Base-by-base conservation (phyloP, 2,888 invertebrate species). In the Synergus umbraculus region DNA sequence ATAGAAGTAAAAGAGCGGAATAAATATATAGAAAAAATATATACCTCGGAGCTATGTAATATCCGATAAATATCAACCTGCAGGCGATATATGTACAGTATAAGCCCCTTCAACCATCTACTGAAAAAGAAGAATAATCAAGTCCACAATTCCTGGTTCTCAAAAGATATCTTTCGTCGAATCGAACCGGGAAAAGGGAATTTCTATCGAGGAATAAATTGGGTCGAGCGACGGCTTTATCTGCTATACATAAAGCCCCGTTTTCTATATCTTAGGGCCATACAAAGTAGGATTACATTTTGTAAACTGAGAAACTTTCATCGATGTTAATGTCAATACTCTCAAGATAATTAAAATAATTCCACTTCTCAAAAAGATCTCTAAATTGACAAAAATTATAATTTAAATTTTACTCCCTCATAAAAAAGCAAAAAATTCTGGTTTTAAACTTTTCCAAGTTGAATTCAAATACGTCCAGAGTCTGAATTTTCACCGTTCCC, bases 131-230 rank as follows among this genome's bases (percentile, higher is more conserved):
- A 80, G 78, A 83, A 82, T 79, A 18, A 49, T 15, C 29, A 46
- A 58, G 66, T 79, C 79, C 81, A 78, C 78, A 65, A 76, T 80
- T 81, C 54, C n/a, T 37, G 73, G n/a, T 73, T 77, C 77, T 9
- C 46, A 65, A 73, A 76, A 79, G 79, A 79, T 79, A 81, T 81
- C 79, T 80, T 78, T 46, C 79, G 18, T 41, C 29, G 73, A 58
- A 76, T 67, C 49, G 76, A 63, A 37, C 37, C 29, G 29, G 37
- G 37, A 76, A 49, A 37, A 69, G 76, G 43, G 58, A 69, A 65
- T 54, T 79, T 77, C 77, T 73, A 73, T 58, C 54, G 54, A 73
- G 69, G 77, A 79, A 81, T 78, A 83, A 84, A 84, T 81, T 84
- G 67, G 83, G 83, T 83, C 84, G 82, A 64, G 29, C 37, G n/a